phyloP scores from a whole-genome alignment of 2,888 invertebrate genomes.

The Cheilosia variabilis region DNA sequence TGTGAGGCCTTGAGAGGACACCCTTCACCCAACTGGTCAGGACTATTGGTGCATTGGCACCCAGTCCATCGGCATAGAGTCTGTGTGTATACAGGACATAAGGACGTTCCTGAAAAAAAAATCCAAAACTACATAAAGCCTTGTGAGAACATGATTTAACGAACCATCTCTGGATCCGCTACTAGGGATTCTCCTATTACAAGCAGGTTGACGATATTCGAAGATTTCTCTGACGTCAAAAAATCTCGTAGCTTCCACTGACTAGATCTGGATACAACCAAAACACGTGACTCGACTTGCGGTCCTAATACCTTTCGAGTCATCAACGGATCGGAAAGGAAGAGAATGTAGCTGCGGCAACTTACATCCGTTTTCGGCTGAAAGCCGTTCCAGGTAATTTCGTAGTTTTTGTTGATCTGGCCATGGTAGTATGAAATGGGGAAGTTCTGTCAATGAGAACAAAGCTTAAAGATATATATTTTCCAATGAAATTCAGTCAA shows the following conservation, averaged over 20 bases:
- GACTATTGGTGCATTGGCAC: slow-evolving; percentile 87
- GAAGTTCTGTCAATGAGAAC: slow-evolving; percentile 77
- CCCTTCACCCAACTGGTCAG: slow-evolving; percentile 89
- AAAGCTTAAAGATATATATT: too few relatives aligned
- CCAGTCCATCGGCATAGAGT: slow-evolving; percentile 89
- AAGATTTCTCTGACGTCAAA: slow-evolving; percentile 86
- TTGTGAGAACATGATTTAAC: too few relatives aligned
- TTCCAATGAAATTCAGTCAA: too few relatives aligned
- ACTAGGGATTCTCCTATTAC: slow-evolving; percentile 88
- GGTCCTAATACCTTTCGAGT: slow-evolving; percentile 86
- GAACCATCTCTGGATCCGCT: slow-evolving; percentile 84
- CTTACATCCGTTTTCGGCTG: slow-evolving; percentile 82
- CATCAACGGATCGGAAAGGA: slow-evolving; percentile 87
- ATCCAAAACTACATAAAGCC: too few relatives aligned
- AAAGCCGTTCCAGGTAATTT: slow-evolving; percentile 82
- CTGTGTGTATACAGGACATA: slow-evolving; percentile 90
- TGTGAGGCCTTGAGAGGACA: slow-evolving; percentile 86
- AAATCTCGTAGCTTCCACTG: slow-evolving; percentile 91
- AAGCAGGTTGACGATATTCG: slow-evolving; percentile 88
- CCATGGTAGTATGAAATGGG: slow-evolving; percentile 87
- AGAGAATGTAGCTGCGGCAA: slow-evolving; percentile 88
- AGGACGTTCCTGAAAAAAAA: slow-evolving; percentile 86
- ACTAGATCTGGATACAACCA: slow-evolving; percentile 88
- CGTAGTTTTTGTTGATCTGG: slow-evolving; percentile 85
- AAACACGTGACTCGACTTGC: slow-evolving; percentile 87